Base-by-base conservation (phyloP, 2,113 vertebrate species). In the Falco punctatus region DNA sequence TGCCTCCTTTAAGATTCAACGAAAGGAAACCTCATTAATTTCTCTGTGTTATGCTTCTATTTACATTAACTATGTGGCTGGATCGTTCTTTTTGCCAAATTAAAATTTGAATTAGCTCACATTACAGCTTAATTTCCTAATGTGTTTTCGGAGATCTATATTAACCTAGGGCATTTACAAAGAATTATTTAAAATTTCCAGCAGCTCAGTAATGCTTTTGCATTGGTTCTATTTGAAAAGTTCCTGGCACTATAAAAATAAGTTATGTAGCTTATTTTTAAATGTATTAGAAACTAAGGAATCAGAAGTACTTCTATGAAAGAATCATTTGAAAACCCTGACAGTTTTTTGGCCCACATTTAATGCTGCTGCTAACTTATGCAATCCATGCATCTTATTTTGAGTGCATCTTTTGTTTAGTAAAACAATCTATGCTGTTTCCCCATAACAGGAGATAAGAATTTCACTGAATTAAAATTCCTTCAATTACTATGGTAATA, bases 61-160 rank as follows among this genome's bases (percentile, higher is more conserved):
- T 98, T 98, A 99, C 98, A 98, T 99, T 98, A 98, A 99, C 98
- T 98, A 97, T 98, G 98, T 98, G 98, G 98, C 98, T 98, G 98
- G 96, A 98, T 97, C 97, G 92, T 98, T 99, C 98, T 99, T 99
- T 99, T 99, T 98, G 98, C 98, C 98, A 99, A 99, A 99, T 99
- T 99, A 99, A 99, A 99, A 98, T 99, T 97, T 98, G 98, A 99
- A 99, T 99, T 98, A 98, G 98, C 98, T 99, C 98, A 98, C 98
- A 98, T 99, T 99, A 99, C 98, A 97, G 98, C 98, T 99, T 99
- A 99, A 99, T 98, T 98, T 98, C 97, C 97, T 98, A 98, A 98
- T 99, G 98, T 99, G 98, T 99, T 99, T 98, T 99, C 98, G 96
- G 97, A 97, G 98, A 98, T 98, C 98, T 97, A 97, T 98, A 98